Evolutionary conservation across 1,140 invertebrate species (phyloP).

Genomic region (Brachionus rubens): DNA sequence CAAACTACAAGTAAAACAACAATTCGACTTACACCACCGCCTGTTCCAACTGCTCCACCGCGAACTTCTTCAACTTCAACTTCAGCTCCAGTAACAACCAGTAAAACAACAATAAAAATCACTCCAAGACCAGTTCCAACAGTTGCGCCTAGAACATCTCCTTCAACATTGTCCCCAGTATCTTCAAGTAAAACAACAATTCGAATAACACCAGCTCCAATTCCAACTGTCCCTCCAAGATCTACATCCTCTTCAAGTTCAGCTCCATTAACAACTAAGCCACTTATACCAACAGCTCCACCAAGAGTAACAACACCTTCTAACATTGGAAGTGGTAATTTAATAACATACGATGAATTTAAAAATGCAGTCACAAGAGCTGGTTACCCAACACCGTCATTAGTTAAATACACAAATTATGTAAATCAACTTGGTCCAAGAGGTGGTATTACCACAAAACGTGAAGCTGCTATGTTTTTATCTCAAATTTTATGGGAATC

Average conservation of each 20-base stretch:
- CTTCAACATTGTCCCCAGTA: too few relatives aligned
- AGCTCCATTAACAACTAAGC: not conserved
- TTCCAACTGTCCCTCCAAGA: not conserved
- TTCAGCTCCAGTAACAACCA: too few relatives aligned
- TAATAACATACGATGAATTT: constrained; percentile 15
- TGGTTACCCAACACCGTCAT: constrained; percentile 16
- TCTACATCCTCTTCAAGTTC: too few relatives aligned
- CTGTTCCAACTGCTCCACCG: too few relatives aligned
- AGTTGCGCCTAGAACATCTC: too few relatives aligned
- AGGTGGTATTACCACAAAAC: constrained; percentile 38
- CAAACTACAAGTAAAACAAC: not conserved
- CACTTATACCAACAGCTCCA: not conserved
- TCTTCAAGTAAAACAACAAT: too few relatives aligned
- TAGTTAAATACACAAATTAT: constrained; percentile 31
- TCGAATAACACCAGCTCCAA: too few relatives aligned
- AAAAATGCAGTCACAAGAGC: not conserved
- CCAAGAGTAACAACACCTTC: not conserved
- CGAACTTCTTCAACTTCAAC: too few relatives aligned
- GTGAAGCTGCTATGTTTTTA: constrained; percentile 47
- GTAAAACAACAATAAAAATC: too few relatives aligned
- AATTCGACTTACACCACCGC: too few relatives aligned
- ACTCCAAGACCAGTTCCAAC: too few relatives aligned
- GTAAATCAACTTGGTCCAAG: constrained; percentile 23
- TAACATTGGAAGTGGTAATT: not conserved
- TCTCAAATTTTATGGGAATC: constrained; percentile 45